phyloP scores from a whole-genome alignment of 1,140 invertebrate species.

The Bombus sylvicola region DNA sequence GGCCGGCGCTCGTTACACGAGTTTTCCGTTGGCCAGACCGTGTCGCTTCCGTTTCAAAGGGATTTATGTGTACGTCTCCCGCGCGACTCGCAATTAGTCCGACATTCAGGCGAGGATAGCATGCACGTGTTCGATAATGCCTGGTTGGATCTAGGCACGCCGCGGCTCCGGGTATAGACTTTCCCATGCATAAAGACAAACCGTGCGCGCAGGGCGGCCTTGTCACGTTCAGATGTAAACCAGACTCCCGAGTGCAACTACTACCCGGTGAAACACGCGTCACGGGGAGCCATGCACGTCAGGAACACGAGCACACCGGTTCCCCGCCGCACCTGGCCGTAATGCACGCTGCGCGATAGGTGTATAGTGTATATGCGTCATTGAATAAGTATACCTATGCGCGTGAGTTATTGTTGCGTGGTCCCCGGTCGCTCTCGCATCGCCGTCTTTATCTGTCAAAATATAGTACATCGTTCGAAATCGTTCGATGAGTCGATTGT shows the following conservation, averaged over 20 bases:
- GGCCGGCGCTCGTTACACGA: constrained; percentile 52
- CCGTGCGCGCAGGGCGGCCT: constrained; percentile 72
- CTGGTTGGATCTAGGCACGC: constrained; percentile 54
- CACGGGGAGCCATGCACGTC: constrained; percentile 74
- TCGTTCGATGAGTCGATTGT: background rate
- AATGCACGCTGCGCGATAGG: constrained; percentile 48
- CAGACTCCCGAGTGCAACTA: constrained; percentile 71
- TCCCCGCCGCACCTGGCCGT: constrained; percentile 66
- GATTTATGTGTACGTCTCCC: constrained; percentile 23
- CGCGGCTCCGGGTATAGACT: constrained; percentile 60
- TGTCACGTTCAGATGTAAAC: constrained; percentile 79
- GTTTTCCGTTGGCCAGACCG: constrained; percentile 50
- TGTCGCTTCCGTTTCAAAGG: constrained; percentile 61
- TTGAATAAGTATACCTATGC: constrained; percentile 49
- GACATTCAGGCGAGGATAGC: constrained; percentile 62
- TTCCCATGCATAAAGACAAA: constrained; percentile 80
- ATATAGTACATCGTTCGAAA: background rate
- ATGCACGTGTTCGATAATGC: constrained; percentile 61
- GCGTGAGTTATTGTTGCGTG: constrained; percentile 32
- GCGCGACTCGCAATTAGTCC: constrained; percentile 65
- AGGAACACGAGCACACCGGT: constrained; percentile 71
- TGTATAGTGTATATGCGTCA: constrained; percentile 31
- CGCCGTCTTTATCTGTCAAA: constrained; percentile 12
- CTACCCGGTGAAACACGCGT: constrained; percentile 70
- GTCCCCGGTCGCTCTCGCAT: background rate